Evolutionary conservation across 2,797 vertebrate genomes (phyloP).

Genomic region (Sebastes minor): DNA sequence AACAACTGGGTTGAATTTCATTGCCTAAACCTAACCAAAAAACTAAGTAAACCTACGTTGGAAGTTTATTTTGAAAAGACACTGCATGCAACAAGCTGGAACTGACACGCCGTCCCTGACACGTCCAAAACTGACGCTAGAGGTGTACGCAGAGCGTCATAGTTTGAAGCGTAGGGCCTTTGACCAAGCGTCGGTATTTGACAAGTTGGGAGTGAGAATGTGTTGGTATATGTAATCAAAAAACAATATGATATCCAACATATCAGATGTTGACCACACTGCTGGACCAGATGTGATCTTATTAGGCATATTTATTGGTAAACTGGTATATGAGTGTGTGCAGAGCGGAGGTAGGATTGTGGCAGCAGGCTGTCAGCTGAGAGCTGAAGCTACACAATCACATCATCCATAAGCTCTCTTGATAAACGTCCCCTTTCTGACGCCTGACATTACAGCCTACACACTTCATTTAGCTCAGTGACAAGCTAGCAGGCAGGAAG

Average conservation of each 20-base stretch:
- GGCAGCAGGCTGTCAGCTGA: background rate
- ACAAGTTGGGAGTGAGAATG: too few relatives aligned
- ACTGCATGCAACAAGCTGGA: background rate
- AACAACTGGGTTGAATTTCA: too few relatives aligned
- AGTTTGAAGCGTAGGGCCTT: background rate
- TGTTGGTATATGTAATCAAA: background rate
- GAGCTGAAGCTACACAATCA: background rate
- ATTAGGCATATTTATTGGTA: background rate
- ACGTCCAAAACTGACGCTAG: background rate
- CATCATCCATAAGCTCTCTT: background rate
- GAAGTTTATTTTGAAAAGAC: background rate
- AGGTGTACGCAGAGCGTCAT: background rate
- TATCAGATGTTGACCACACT: background rate
- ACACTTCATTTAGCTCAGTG: conserved; percentile 28
- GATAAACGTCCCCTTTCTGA: background rate
- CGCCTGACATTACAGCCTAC: background rate
- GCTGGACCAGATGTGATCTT: background rate
- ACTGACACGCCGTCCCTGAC: background rate
- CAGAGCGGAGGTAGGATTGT: background rate
- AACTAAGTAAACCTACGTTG: background rate
- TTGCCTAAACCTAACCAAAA: background rate
- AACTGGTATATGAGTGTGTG: background rate
- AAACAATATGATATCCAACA: background rate
- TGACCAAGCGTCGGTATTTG: background rate
- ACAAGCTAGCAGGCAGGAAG: conserved; percentile 20